phyloP scores from a whole-genome alignment of 1,140 invertebrate species.

The Saxidomus purpurata region DNA sequence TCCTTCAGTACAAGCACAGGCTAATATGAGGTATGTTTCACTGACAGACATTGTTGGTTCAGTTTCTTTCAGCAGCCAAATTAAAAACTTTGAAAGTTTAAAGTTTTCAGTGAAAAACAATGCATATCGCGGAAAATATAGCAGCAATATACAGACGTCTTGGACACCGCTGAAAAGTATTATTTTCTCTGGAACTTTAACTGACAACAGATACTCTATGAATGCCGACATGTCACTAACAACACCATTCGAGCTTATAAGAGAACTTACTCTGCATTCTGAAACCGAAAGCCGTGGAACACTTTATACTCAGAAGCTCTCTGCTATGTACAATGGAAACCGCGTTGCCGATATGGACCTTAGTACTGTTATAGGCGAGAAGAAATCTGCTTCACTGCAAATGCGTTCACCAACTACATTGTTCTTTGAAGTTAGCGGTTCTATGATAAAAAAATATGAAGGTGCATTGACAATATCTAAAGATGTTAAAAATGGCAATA shows the following conservation, averaged over 20 bases:
- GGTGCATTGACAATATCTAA: not conserved
- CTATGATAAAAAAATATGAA: not conserved
- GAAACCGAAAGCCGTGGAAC: conserved; percentile 1
- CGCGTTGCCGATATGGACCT: not conserved
- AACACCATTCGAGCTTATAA: conserved; percentile 26
- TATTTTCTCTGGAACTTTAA: conserved; percentile 1
- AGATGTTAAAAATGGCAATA: not conserved
- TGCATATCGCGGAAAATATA: not conserved
- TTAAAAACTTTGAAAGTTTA: conserved; percentile 33
- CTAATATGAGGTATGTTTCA: conserved; percentile 13
- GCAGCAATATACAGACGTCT: not conserved
- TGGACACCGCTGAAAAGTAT: conserved; percentile 18
- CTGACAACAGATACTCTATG: not conserved
- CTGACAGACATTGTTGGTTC: conserved; percentile 20
- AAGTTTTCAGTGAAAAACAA: conserved; percentile 6
- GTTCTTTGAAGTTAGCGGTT: not conserved
- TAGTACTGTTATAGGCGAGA: not conserved
- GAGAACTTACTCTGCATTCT: not conserved
- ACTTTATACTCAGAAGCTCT: not conserved
- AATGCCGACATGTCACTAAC: not conserved
- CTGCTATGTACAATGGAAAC: conserved; percentile 1
- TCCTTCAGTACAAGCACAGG: conserved; percentile 1
- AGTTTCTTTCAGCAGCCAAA: conserved; percentile 10
- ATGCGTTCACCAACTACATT: conserved; percentile 15
- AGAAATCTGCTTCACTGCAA: not conserved